phyloP scores from a whole-genome alignment of 2,888 invertebrate genomes.

The Neoaliturus tenellus region DNA sequence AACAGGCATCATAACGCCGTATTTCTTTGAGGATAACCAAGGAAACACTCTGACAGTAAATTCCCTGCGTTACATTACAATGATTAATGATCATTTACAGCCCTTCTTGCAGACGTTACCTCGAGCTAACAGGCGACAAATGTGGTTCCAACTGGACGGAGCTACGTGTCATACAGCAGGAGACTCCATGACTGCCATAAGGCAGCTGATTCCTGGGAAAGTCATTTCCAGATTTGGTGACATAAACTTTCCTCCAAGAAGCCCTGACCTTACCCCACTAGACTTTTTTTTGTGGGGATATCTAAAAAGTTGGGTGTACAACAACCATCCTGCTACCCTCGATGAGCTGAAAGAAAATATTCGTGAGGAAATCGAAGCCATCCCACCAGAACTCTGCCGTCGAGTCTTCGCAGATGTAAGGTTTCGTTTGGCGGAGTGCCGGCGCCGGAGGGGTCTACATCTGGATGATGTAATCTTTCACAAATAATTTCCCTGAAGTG shows the following conservation, averaged over 20 bases:
- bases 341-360: no score
- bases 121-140: not conserved
- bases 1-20: not conserved
- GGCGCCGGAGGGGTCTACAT: no score
- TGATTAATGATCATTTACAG: constrained; percentile 24
- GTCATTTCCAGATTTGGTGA: constrained; percentile 43
- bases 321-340: no score
- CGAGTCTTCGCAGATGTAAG: no score
- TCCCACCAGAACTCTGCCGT: no score
- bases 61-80: constrained; percentile 6
- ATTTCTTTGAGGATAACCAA: constrained; percentile 32
- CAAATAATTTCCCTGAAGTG: no score
- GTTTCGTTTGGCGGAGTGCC: no score
- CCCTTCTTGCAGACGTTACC: constrained; percentile 9
- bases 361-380: no score
- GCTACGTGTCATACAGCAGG: constrained; percentile 30
- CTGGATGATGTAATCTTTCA: no score
- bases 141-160: constrained; percentile 16
- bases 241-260: constrained; percentile 6
- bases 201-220: constrained; percentile 21
- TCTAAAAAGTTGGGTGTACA: not conserved
- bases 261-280: not conserved
- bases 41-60: constrained; percentile 18
- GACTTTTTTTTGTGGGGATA: constrained; percentile 23
- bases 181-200: constrained; percentile 1